A percentile compares a stretch with the other conserved stretches of the same genome.
These are phyloP conservation scores for Bembecia ichneumoniformis DNA, from an alignment of 2,888 invertebrate species.

Conservation along the genomic window DNA sequence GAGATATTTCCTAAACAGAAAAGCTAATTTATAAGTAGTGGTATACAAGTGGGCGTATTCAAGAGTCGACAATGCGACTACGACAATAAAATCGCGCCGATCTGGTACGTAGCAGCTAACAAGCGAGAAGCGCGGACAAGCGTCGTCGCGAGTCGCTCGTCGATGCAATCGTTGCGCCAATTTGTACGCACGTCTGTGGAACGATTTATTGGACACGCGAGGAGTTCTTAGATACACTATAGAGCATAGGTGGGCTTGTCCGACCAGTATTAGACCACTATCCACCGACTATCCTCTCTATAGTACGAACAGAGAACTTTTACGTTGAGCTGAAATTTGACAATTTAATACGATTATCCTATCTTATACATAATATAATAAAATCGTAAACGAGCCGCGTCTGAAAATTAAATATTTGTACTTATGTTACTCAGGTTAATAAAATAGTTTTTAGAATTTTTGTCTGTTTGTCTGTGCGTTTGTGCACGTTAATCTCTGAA, in stretches of 20 bases:
- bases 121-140: conserved; percentile 35
- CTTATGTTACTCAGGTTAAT: too few species aligned
- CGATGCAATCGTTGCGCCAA: conserved; percentile 51
- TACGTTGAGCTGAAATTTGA: too few species aligned
- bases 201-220: conserved; percentile 63
- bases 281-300: not conserved
- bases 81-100: conserved; percentile 35
- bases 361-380: too few species aligned
- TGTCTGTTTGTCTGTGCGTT: too few species aligned
- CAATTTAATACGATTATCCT: too few species aligned
- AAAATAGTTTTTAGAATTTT: too few species aligned
- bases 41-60: conserved; percentile 33
- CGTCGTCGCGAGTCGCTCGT: conserved; percentile 19
- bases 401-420: too few species aligned
- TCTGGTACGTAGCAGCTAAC: conserved; percentile 30
- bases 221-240: conserved; percentile 5
- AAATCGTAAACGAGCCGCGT: too few species aligned
- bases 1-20: not conserved
- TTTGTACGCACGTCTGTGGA: conserved; percentile 56
- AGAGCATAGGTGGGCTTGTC: conserved; percentile 7
- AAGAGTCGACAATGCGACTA: conserved; percentile 20
- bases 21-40: not conserved
- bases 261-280: not conserved
- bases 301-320: too few species aligned
- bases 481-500: too few species aligned